Conservation (phyloP, 2,888 invertebrate genomes). For the Mythimna pallens region DNA sequence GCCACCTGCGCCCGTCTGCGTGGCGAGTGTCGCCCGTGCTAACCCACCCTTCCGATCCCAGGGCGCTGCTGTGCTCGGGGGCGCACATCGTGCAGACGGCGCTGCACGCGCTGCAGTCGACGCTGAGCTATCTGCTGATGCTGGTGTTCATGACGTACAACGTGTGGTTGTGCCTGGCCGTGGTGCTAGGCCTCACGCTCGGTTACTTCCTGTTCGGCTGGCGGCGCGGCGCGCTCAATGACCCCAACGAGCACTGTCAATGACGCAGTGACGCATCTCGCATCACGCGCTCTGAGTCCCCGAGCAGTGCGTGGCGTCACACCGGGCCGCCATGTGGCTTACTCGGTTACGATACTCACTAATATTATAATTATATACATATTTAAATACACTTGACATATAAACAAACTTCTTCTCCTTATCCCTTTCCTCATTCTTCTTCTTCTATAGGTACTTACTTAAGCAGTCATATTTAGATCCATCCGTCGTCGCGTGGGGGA, state of each 20-base stretch:
- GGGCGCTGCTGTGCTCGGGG: constrained; percentile 85
- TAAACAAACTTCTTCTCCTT: too few relatives aligned
- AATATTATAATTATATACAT: neutral
- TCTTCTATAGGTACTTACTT: too few relatives aligned
- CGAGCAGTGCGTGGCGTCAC: neutral
- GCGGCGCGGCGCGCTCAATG: constrained; percentile 94
- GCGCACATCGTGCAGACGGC: constrained; percentile 96
- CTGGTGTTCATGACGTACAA: constrained; percentile 99
- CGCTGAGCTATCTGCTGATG: constrained; percentile 98
- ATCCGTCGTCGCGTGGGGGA: too few relatives aligned
- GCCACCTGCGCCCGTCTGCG: neutral
- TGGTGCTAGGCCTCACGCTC: constrained; percentile 96
- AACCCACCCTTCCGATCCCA: neutral
- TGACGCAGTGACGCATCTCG: constrained; percentile 77
- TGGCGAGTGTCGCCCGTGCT: neutral
- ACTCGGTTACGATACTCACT: neutral
- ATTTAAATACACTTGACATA: neutral
- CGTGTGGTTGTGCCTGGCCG: constrained; percentile 97
- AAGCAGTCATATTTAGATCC: too few relatives aligned
- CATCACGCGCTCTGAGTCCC: neutral
- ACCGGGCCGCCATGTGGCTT: neutral
- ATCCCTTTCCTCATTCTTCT: too few relatives aligned
- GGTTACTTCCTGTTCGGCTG: constrained; percentile 99
- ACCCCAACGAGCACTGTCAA: constrained; percentile 98
- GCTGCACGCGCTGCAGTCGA: constrained; percentile 96